Evolutionary conservation across 1,140 invertebrate genomes (phyloP), one percentile per base, ranked within the genome.

Genomic region (Andricus grossulariae): DNA sequence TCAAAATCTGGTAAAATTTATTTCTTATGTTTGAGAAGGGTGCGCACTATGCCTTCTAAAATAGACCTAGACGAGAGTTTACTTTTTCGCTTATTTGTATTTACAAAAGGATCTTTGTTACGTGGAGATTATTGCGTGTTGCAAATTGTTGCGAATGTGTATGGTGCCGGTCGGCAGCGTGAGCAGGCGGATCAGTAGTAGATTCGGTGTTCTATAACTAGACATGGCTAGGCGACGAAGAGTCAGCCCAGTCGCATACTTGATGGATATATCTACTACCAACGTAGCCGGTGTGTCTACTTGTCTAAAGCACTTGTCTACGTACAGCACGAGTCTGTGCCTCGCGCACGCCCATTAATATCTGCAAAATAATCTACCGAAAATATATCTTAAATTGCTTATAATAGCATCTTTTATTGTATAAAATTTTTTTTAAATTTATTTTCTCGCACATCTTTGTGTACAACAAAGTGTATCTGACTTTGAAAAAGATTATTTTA

Each of bases 131-230:
- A 45, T 60, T 13, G 57, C 11, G 21, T 32, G 57, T 16, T 32
- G 16, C 57, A 45, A 45, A 45, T 45, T 45, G 6, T 45, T 10
- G 21, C 13, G 21, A 60, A 32, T 60, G 15, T 66, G 32, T 66
- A 66, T 66, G 45, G 15, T 12, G 32, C 18, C 15, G 60, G 25
- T 0, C 57, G 57, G 25, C 57, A 66, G 13, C 25, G 25, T 16
- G 13, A 66, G 25, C 57, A 66, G 60, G 25, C 60, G n/a, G 10
- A 66, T 66, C 60, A 66, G 60, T 66, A 66, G 60, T 66, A 45
- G 60, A 39, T 66, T 66, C 60, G 60, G 60, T 66, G 60, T 66
- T 66, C 60, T 66, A 66, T 66, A 66, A 66, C 60, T 66, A 66
- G 60, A 66, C 60, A 32, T 16, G 60, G 39, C 60, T 66, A 66